Base-by-base conservation (phyloP, 2,113 vertebrate genomes). In the Recurvirostra avosetta region DNA sequence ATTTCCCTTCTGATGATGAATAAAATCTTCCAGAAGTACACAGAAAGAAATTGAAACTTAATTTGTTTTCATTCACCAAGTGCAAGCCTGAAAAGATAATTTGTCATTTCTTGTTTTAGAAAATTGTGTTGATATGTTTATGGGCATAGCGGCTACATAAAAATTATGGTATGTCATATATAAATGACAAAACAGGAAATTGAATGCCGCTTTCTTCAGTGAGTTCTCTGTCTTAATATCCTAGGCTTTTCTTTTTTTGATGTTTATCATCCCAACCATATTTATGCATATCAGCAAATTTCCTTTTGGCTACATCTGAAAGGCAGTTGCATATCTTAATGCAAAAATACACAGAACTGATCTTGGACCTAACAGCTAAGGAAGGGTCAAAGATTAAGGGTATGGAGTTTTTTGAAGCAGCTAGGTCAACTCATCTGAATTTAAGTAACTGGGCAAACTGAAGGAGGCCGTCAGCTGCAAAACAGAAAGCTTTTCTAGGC, bases 161-260 rank as follows among this genome's bases (percentile, higher is more conserved):
- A 94, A 97, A 96, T 97, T 95, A 97, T 70, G 71, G 79, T 45
- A 95, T 93, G 66, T 71, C 90, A 90, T 88, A 96, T 38, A 86
- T 82, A 97, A 98, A 96, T 93, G 97, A 97, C 92, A 96, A 87
- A 91, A 94, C 85, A 96, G 96, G 96, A 98, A 98, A 98, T 96
- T 97, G 98, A 94, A 96, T 97, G 94, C n/a, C 73, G 96, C 87
- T 96, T 96, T 97, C 90, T 97, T 94, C 92, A 92, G 40, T 0
- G 9, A 86, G 55, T 81, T 97, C 86, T 94, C 85, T 82, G 58
- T 79, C 70, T 96, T 97, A 97, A 94, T 93, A 97, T 97, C 94
- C 82, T 92, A 90, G 87, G 92, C 91, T 94, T 96, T 94, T 95
- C 91, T 96, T 94, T 92, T 96, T 95, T 93, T 97, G 79, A 93